A percentile compares a stretch with the other conserved stretches of the same genome.
phyloP scores from a whole-genome alignment of 2,888 invertebrate genomes.

The Liposcelis brunnea region DNA sequence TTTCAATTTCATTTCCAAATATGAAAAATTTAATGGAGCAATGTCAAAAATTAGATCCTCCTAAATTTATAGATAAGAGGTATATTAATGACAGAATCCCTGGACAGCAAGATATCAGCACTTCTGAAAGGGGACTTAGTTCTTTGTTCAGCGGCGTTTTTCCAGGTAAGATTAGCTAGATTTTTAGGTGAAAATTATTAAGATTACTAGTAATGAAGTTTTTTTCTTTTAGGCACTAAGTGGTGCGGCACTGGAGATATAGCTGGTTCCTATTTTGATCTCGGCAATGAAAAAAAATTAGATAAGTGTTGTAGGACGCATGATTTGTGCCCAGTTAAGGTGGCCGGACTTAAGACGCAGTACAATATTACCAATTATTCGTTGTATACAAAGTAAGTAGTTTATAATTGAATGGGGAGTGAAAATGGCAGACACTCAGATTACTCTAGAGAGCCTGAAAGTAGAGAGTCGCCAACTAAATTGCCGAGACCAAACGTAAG shows the following conservation, averaged over 20 bases:
- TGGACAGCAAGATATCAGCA: neutral
- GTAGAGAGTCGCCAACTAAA: too few relatives aligned
- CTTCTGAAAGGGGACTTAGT: conserved; percentile 11
- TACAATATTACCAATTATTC: conserved; percentile 75
- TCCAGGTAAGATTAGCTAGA: conserved; percentile 49
- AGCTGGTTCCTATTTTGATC: conserved; percentile 64
- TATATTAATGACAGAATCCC: conserved; percentile 1
- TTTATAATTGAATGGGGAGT: neutral
- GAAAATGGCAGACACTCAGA: neutral
- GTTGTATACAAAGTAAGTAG: conserved; percentile 54
- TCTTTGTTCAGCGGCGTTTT: conserved; percentile 61
- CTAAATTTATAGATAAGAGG: neutral
- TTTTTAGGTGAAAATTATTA: too few relatives aligned
- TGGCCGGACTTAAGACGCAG: conserved; percentile 45
- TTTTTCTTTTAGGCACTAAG: conserved; percentile 51
- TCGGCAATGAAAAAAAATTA: conserved; percentile 52
- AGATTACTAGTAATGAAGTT: too few relatives aligned
- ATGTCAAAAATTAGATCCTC: conserved; percentile 46
- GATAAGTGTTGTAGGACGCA: conserved; percentile 78
- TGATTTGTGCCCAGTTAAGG: conserved; percentile 76
- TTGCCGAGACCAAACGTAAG: too few relatives aligned
- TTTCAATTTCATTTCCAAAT: conserved; percentile 46
- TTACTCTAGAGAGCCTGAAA: too few relatives aligned
- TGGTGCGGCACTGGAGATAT: conserved; percentile 88
- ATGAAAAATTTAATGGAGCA: conserved; percentile 67